These are phyloP conservation scores for Helicolenus hilgendorfi DNA, from an alignment of 2,797 vertebrate species.

Conservation along the genomic window DNA sequence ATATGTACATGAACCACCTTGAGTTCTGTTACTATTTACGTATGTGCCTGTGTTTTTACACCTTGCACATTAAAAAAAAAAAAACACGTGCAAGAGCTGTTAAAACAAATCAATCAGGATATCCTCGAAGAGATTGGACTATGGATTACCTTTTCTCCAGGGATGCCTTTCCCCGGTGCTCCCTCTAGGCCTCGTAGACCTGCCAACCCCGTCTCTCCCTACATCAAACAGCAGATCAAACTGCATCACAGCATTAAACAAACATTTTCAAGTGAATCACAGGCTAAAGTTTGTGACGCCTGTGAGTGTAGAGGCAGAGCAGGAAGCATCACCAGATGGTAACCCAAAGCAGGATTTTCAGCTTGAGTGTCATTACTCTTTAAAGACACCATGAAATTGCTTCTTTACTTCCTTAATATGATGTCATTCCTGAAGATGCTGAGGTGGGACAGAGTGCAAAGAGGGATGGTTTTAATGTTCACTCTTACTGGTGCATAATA, in stretches of 20 bases:
- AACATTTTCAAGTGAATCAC: not conserved
- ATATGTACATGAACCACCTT: not conserved
- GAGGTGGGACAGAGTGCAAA: not conserved
- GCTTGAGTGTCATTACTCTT: not conserved
- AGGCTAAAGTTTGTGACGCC: fast-evolving
- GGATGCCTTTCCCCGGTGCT: conserved; percentile 86
- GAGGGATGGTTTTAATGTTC: not conserved
- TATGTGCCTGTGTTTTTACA: not conserved
- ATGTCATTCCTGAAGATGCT: not conserved
- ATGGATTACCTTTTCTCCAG: conserved; percentile 90
- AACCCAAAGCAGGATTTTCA: too few species aligned
- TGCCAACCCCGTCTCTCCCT: conserved; percentile 92
- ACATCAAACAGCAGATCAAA: conserved; percentile 6
- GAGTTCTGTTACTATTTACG: not conserved
- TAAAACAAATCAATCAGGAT: not conserved
- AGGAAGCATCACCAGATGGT: not conserved
- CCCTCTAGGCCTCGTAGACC: conserved; percentile 90
- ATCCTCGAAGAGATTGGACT: not conserved
- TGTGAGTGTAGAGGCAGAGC: not conserved
- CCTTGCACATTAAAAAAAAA: not conserved
- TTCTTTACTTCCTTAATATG: not conserved
- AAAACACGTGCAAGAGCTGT: not conserved
- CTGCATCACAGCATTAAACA: not conserved
- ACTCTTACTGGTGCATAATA: not conserved
- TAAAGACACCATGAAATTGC: not conserved